These are phyloP conservation scores for Heliopora coerulea DNA, from an alignment of 92 coral and sea anemone genomes.

Conservation along the genomic window DNA sequence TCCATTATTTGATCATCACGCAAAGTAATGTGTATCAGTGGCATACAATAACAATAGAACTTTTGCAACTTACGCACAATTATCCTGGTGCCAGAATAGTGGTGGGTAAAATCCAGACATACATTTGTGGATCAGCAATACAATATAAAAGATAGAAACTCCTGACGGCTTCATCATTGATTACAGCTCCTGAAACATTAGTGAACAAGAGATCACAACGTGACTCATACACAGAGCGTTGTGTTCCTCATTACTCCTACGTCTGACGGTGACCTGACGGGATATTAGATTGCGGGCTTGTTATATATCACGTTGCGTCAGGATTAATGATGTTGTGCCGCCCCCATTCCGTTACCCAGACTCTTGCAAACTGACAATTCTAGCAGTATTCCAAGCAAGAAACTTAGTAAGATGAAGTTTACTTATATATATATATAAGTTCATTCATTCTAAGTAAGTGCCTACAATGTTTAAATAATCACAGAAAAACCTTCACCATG, in stretches of 20 bases:
- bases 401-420: too few species aligned
- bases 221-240: neutral
- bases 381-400: too few species aligned
- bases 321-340: too few species aligned
- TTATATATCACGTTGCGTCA: neutral
- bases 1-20: neutral
- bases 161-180: neutral
- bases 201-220: neutral
- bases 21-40: too few species aligned
- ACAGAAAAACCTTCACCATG: too few species aligned
- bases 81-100: constrained; percentile 30
- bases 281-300: neutral
- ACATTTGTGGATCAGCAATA: constrained; percentile 1
- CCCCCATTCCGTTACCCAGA: too few species aligned
- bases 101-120: constrained; percentile 12
- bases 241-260: neutral
- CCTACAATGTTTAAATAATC: too few species aligned
- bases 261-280: neutral
- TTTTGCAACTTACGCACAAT: constrained; percentile 17
- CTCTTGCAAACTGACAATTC: too few species aligned
- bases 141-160: neutral
- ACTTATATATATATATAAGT: too few species aligned
- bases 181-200: too few species aligned
- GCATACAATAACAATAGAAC: too few species aligned
- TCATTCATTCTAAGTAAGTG: too few species aligned